Base-by-base conservation (phyloP, 2,888 invertebrate species). In the Pseudoips prasinana region DNA sequence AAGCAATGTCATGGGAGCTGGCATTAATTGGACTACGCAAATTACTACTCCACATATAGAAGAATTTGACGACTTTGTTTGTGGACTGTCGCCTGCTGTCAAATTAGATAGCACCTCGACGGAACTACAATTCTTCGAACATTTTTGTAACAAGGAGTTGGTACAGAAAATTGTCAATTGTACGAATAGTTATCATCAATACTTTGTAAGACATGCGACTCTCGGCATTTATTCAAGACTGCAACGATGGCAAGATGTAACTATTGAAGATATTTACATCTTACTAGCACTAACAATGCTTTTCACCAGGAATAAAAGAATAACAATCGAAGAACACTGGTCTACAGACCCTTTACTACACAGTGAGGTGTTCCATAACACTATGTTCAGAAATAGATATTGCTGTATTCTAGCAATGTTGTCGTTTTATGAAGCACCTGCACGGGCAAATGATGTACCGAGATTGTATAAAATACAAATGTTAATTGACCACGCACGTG, bases 291-390 rank as follows among this genome's bases (percentile, higher is more conserved):
- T 46, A 8, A 40, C 45, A 18, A 40, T 45, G 40, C 30, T 45
- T n/a, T 33, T 45, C 1, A 40, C 45, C 10, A 9, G 35, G 10
- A 45, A 45, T 19, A 47, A 35, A 35, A 11, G 40, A 10, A 27
- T 38, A 20, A 25, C 30, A 18, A 43, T 46, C 25, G 43, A 46
- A 27, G 47, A 47, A 29, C 47, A 43, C 24, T 47, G 43, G 47
- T 47, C 47, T 8, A 33, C 30, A 8, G 43, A 47, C 34, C 40
- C 39, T n/a, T 28, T 47, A 19, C 36, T 40, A 18, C 22, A 31
- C 25, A 22, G 26, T 11, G 8, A 7, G 25, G 24, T 39, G 8
- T 31, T 30, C 17, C 9, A 14, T 10, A 34, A 17, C 2, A 17
- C 18, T 10, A 29, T 38, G 38, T 19, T 7, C 2, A 8, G 33